A percentile compares a stretch with the other conserved stretches of the same genome.
Evolutionary conservation across 2,888 invertebrate genomes (phyloP).

Genomic region (Gisinianus flammeolus): DNA sequence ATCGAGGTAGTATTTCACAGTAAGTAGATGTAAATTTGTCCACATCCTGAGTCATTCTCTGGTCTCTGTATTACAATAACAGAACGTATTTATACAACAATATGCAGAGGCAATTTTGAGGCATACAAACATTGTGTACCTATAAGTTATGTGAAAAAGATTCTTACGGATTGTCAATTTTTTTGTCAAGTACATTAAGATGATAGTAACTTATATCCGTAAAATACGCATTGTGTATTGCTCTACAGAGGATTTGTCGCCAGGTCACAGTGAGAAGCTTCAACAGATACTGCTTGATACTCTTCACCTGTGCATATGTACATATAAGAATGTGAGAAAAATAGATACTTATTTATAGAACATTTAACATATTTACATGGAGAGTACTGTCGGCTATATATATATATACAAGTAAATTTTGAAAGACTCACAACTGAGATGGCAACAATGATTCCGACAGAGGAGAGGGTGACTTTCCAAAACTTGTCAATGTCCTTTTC

Average conservation of each 20-base stretch:
- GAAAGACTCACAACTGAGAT: constrained; percentile 62
- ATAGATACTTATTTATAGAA: background rate
- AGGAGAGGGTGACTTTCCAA: constrained; percentile 58
- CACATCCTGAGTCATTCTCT: constrained; percentile 57
- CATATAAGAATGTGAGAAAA: background rate
- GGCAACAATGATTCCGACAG: constrained; percentile 59
- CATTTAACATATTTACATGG: background rate
- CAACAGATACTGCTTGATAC: constrained; percentile 62
- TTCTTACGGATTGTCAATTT: constrained; percentile 56
- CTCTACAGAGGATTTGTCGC: constrained; percentile 63
- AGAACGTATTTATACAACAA: background rate
- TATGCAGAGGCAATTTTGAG: too few relatives aligned
- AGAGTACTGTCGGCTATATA: too few relatives aligned
- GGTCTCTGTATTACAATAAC: constrained; percentile 38
- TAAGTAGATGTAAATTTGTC: constrained; percentile 55
- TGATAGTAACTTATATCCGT: constrained; percentile 60
- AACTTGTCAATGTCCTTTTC: constrained; percentile 63
- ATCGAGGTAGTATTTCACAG: constrained; percentile 55
- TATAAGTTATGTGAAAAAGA: background rate
- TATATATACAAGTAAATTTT: background rate
- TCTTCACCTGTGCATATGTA: constrained; percentile 61
- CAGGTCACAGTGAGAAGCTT: constrained; percentile 65
- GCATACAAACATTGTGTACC: background rate
- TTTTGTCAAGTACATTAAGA: constrained; percentile 54
- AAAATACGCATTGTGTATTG: constrained; percentile 65